These are phyloP conservation scores for Selene dorsalis DNA, from an alignment of 2,797 vertebrate genomes.

Conservation along the genomic window DNA sequence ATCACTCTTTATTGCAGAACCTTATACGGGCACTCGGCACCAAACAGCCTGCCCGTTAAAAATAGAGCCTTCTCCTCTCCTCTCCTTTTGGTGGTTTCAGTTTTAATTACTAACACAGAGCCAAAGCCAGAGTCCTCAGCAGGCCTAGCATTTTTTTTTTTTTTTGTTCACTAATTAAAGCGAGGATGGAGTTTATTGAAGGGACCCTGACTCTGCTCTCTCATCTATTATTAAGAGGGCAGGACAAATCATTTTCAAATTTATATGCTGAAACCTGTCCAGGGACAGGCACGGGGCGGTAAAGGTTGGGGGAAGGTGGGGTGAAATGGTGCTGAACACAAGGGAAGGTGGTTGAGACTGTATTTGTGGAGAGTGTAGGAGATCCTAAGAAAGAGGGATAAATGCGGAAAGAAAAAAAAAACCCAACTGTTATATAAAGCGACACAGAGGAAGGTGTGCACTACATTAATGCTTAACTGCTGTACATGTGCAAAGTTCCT, in stretches of 20 bases:
- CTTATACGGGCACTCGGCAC: slow-evolving; percentile 91
- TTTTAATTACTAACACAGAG: slow-evolving; percentile 97
- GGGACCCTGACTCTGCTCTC: slow-evolving; percentile 92
- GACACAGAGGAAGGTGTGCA: slow-evolving; percentile 32
- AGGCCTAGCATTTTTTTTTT: slow-evolving; percentile 80
- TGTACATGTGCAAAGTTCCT: slow-evolving; percentile 40
- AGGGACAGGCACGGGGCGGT: slow-evolving; percentile 82
- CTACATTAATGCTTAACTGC: slow-evolving; percentile 43
- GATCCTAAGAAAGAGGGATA: slow-evolving; percentile 44
- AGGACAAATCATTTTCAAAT: slow-evolving; percentile 99
- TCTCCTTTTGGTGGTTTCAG: slow-evolving; percentile 93
- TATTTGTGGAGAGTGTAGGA: slow-evolving; percentile 42
- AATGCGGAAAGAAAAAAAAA: slow-evolving; percentile 37
- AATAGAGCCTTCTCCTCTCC: slow-evolving; percentile 90
- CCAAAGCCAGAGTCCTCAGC: slow-evolving; percentile 90
- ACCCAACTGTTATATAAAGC: slow-evolving; percentile 45
- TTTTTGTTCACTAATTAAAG: slow-evolving; percentile 96
- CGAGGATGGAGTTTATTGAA: slow-evolving; percentile 92
- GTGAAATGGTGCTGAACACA: slow-evolving; percentile 70
- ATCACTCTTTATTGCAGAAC: slow-evolving; percentile 97
- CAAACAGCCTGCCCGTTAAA: slow-evolving; percentile 94
- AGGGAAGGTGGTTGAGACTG: slow-evolving; percentile 63
- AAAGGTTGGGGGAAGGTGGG: slow-evolving; percentile 69
- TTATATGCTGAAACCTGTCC: slow-evolving; percentile 94
- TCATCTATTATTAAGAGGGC: slow-evolving; percentile 98